Evolutionary conservation across 1,140 invertebrate genomes (phyloP).

Genomic region (Cepaea nemoralis): DNA sequence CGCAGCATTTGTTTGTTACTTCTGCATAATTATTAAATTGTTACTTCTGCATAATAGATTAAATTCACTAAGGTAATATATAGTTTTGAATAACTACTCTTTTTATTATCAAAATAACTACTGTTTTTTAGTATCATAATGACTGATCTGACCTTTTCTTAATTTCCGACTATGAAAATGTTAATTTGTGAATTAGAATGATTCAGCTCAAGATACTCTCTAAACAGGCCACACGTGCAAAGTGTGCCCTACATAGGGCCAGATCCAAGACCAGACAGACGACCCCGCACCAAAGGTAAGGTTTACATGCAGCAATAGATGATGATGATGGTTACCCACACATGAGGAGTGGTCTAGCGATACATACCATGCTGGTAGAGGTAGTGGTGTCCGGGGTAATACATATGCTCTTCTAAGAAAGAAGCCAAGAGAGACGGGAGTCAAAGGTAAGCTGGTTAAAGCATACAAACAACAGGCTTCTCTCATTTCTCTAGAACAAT

Average conservation of each 20-base stretch:
- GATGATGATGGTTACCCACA: neutral
- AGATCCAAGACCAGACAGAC: neutral
- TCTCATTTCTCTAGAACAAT: neutral
- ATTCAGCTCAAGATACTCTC: too few relatives aligned
- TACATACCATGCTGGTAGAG: slow-evolving; percentile 32
- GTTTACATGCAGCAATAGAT: neutral
- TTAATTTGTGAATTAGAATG: too few relatives aligned
- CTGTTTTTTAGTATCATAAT: too few relatives aligned
- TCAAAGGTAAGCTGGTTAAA: neutral
- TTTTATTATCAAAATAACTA: too few relatives aligned
- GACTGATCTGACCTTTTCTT: too few relatives aligned
- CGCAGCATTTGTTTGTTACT: too few relatives aligned
- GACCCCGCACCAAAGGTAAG: neutral
- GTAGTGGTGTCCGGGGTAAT: slow-evolving; percentile 33
- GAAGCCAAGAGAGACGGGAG: neutral
- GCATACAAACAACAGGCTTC: neutral
- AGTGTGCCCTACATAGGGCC: neutral
- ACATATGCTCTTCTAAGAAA: slow-evolving; percentile 38
- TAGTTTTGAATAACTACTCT: too few relatives aligned
- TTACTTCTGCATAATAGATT: too few relatives aligned
- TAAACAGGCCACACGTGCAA: neutral
- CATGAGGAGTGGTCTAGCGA: neutral
- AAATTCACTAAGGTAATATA: too few relatives aligned
- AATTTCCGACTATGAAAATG: too few relatives aligned
- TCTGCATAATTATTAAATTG: too few relatives aligned